These are phyloP conservation scores for Scleropages formosus DNA, from an alignment of 2,797 vertebrate species.

Conservation along the genomic window DNA sequence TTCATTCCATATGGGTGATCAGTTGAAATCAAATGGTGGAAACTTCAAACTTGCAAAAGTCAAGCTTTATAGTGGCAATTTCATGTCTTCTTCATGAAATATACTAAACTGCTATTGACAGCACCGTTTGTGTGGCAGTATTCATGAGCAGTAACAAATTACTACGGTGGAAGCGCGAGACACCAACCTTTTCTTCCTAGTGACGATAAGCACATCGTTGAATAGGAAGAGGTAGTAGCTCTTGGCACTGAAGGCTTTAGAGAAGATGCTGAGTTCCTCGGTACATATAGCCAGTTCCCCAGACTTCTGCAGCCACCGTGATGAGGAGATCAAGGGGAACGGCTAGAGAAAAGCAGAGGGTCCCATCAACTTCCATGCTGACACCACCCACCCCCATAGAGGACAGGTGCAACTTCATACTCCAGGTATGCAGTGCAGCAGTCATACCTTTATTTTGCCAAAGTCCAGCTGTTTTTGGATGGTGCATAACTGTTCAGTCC, in stretches of 20 bases:
- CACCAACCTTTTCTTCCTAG: constrained; percentile 87
- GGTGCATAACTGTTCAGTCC: constrained; percentile 91
- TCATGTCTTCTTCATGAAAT: too few relatives aligned
- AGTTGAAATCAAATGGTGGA: too few relatives aligned
- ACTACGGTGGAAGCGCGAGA: background rate
- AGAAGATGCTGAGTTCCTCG: constrained; percentile 81
- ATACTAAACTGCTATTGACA: background rate
- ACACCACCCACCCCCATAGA: background rate
- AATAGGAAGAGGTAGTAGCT: constrained; percentile 87
- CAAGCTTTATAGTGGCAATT: too few relatives aligned
- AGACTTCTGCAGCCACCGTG: constrained; percentile 87
- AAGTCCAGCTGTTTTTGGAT: constrained; percentile 95
- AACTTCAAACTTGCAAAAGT: too few relatives aligned
- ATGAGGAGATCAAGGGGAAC: constrained; percentile 83
- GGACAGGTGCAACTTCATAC: background rate
- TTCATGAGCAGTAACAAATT: background rate
- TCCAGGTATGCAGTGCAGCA: background rate
- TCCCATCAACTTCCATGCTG: background rate
- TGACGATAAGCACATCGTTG: constrained; percentile 89
- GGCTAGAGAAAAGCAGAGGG: constrained; percentile 62
- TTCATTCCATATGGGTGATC: too few relatives aligned
- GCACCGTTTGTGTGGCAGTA: too few relatives aligned
- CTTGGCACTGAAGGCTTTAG: constrained; percentile 77
- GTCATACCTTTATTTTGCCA: constrained; percentile 86
- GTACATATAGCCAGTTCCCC: constrained; percentile 75